Conservation (phyloP, 2,888 invertebrate genomes). For the Parnassius apollo region DNA sequence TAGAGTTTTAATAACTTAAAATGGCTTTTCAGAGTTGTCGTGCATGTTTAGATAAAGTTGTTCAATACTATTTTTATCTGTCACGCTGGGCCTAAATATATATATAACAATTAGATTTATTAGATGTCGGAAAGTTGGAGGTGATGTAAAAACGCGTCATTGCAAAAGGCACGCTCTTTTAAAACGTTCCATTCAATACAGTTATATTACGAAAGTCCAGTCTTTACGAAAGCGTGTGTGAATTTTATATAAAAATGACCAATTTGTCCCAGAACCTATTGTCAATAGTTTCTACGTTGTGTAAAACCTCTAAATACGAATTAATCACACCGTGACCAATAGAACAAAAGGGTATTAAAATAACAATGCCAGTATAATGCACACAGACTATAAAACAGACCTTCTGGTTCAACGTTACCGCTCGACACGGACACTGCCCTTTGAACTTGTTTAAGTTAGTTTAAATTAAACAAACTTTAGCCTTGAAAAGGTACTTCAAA, state of each 20-base stretch:
- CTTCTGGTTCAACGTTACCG: conserved; percentile 7
- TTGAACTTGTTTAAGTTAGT: conserved; percentile 7
- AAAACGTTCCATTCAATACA: no score
- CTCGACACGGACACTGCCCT: conserved; percentile 7
- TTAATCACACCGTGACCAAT: conserved; percentile 22
- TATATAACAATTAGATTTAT: no score
- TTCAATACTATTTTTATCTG: no score
- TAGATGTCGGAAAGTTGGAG: no score
- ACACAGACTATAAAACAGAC: conserved; percentile 2
- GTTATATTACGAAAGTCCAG: background rate
- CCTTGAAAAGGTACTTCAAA: no score
- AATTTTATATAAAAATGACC: conserved; percentile 13
- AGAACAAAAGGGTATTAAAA: conserved; percentile 24
- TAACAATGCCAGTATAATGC: conserved; percentile 13
- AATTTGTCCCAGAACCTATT: conserved; percentile 11
- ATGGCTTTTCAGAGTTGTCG: no score
- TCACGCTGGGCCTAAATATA: no score
- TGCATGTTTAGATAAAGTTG: no score
- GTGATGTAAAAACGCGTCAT: no score
- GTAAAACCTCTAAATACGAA: conserved; percentile 9
- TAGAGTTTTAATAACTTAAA: no score
- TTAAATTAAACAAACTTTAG: no score
- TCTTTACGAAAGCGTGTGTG: conserved; percentile 18
- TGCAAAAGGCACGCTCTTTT: no score
- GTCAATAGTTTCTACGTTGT: conserved; percentile 11